phyloP scores from a whole-genome alignment of 2,888 invertebrate species.

The Habroteleia sp. region DNA sequence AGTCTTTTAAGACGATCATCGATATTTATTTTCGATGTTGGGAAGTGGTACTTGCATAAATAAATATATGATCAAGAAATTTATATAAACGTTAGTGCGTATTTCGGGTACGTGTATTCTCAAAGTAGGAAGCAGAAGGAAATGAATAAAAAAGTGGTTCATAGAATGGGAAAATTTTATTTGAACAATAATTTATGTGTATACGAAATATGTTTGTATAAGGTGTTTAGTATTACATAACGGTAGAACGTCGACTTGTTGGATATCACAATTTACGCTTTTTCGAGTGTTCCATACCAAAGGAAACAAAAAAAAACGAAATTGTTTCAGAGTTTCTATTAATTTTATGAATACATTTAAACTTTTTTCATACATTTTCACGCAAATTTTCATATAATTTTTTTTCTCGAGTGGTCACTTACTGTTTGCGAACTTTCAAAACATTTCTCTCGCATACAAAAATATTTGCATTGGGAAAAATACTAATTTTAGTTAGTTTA shows the following conservation, averaged over 20 bases:
- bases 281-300: neutral
- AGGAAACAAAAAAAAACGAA: neutral
- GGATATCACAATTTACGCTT: neutral
- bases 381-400: neutral
- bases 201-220: too few relatives aligned
- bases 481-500: neutral
- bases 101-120: slow-evolving; percentile 1
- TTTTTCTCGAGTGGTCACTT: slow-evolving; percentile 13
- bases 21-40: slow-evolving; percentile 49
- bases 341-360: slow-evolving; percentile 8
- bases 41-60: slow-evolving; percentile 27
- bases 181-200: neutral
- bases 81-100: slow-evolving; percentile 5
- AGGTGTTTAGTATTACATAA: too few relatives aligned
- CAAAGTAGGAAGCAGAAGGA: neutral
- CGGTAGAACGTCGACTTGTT: neutral
- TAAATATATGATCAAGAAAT: slow-evolving; percentile 27
- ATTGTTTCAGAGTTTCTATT: neutral
- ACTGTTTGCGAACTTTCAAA: neutral
- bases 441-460: neutral
- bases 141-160: neutral
- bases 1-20: slow-evolving; percentile 44
- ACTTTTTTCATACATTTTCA: slow-evolving; percentile 5
- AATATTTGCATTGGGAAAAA: slow-evolving; percentile 9
- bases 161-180: neutral